phyloP scores from a whole-genome alignment of 2,888 invertebrate genomes.

The Crepidodera aurea region DNA sequence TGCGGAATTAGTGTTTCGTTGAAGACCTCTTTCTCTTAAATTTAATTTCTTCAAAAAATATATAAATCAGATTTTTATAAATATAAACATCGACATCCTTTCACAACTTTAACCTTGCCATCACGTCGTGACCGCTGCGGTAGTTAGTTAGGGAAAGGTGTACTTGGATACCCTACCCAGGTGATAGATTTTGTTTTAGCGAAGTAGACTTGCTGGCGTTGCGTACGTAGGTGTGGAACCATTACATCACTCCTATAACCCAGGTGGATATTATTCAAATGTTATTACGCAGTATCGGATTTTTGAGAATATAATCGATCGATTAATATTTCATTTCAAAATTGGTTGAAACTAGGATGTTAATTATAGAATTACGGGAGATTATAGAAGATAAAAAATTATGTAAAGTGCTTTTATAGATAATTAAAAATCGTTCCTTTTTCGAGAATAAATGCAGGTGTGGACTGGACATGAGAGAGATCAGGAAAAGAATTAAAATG shows the following conservation, averaged over 20 bases:
- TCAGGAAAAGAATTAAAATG: too few species aligned
- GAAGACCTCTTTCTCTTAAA: conserved; percentile 3
- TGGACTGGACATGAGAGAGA: too few species aligned
- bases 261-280: conserved; percentile 26
- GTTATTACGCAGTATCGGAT: conserved; percentile 26
- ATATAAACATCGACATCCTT: conserved; percentile 36
- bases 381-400: not conserved
- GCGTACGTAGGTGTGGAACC: conserved; percentile 35
- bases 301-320: not conserved
- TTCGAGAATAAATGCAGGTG: too few species aligned
- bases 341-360: not conserved
- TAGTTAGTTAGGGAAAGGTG: conserved; percentile 10
- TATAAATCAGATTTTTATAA: conserved; percentile 3
- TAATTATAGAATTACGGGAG: not conserved
- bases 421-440: too few species aligned
- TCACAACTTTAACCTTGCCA: conserved; percentile 36
- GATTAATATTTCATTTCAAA: conserved; percentile 13
- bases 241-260: conserved; percentile 34
- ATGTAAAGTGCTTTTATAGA: too few species aligned
- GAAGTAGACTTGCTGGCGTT: conserved; percentile 35
- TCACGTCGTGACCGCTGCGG: conserved; percentile 30
- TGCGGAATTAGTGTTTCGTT: too few species aligned
- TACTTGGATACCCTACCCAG: conserved; percentile 13
- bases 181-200: conserved; percentile 3
- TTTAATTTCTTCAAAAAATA: conserved; percentile 1